Evolutionary conservation across 2,888 invertebrate species (phyloP).

Genomic region (Oasisia sp.): DNA sequence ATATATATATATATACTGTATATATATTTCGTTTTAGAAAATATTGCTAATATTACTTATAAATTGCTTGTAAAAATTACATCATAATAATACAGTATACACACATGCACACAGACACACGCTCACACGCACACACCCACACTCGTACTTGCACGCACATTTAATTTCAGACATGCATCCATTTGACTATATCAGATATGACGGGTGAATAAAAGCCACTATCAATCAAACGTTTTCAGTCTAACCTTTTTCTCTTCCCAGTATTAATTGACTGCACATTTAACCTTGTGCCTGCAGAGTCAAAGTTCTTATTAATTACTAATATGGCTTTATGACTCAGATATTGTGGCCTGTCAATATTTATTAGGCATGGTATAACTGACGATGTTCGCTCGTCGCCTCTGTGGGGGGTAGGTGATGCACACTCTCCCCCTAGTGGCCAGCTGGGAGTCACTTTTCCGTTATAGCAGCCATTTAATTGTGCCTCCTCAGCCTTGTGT

Average conservation of each 20-base stretch:
- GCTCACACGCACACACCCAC: too few relatives aligned
- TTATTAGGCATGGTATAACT: not conserved
- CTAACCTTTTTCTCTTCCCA: not conserved
- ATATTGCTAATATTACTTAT: too few relatives aligned
- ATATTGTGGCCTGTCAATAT: not conserved
- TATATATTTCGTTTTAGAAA: too few relatives aligned
- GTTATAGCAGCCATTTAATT: not conserved
- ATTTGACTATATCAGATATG: not conserved
- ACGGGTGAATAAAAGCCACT: not conserved
- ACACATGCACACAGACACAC: too few relatives aligned
- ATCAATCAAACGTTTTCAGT: not conserved
- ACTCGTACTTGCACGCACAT: not conserved
- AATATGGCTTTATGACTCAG: slow-evolving; percentile 13
- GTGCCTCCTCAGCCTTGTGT: not conserved
- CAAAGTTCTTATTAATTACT: slow-evolving; percentile 17
- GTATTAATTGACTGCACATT: not conserved
- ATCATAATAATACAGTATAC: too few relatives aligned
- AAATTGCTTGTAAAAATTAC: too few relatives aligned
- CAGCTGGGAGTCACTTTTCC: not conserved
- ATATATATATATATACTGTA: too few relatives aligned
- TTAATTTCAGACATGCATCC: not conserved
- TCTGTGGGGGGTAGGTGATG: not conserved
- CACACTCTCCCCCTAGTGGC: not conserved
- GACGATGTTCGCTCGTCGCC: not conserved
- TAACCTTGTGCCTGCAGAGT: not conserved